Evolutionary conservation across 1,140 invertebrate genomes (phyloP).

Genomic region (Leptoteleia sp.): DNA sequence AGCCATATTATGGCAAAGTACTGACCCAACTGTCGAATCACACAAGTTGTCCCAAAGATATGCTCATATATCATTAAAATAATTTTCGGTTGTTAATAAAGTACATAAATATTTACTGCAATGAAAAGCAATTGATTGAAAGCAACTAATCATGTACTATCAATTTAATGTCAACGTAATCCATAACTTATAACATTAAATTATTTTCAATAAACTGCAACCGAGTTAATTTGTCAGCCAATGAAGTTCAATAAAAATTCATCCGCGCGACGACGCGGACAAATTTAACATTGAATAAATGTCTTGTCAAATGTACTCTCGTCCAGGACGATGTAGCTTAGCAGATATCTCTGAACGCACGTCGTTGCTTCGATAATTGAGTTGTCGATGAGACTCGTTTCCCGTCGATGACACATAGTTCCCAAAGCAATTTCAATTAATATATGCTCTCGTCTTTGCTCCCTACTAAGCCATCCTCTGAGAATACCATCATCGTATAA

Average conservation of each 20-base stretch:
- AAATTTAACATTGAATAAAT: conserved; percentile 33
- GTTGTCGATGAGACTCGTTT: conserved; percentile 62
- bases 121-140: too few species aligned
- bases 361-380: conserved; percentile 51
- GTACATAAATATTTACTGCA: too few species aligned
- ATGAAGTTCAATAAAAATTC: neutral
- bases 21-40: too few species aligned
- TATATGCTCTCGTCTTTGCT: conserved; percentile 59
- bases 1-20: too few species aligned
- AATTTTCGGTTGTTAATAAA: too few species aligned
- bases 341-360: conserved; percentile 34
- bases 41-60: too few species aligned
- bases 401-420: conserved; percentile 43
- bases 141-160: too few species aligned
- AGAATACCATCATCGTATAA: conserved; percentile 39
- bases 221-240: too few species aligned
- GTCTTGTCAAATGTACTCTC: conserved; percentile 34
- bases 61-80: too few species aligned
- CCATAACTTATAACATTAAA: too few species aligned
- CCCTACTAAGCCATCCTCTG: conserved; percentile 42
- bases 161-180: too few species aligned
- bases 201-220: too few species aligned
- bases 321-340: conserved; percentile 18
- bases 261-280: conserved; percentile 1
- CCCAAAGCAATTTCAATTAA: conserved; percentile 67